Evolutionary conservation across 2,113 vertebrate genomes (phyloP).

Genomic region (Oncorhynchus masou): DNA sequence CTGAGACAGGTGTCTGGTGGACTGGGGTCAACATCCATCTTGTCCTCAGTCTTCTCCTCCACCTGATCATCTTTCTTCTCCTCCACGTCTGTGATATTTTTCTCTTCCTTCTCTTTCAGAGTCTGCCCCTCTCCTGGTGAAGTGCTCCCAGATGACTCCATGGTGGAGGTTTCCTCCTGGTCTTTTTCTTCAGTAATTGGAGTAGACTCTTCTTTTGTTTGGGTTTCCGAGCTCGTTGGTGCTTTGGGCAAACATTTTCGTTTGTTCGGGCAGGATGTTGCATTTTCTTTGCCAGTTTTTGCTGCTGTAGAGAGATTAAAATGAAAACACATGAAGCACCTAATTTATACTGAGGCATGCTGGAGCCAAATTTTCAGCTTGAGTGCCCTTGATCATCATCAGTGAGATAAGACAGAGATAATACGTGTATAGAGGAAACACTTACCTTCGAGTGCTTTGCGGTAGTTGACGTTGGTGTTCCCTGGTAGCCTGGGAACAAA

Average conservation of each 20-base stretch:
- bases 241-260: slow-evolving; percentile 1
- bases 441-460: slow-evolving; percentile 70
- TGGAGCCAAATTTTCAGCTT: too few species aligned
- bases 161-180: slow-evolving; percentile 1
- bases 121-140: slow-evolving; percentile 1
- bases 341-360: too few species aligned
- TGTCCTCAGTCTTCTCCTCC: slow-evolving; percentile 27
- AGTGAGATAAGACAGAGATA: not conserved
- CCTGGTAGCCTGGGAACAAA: slow-evolving; percentile 90
- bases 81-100: not conserved
- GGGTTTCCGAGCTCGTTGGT: slow-evolving; percentile 37
- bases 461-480: slow-evolving; percentile 95
- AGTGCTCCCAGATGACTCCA: slow-evolving; percentile 22
- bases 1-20: slow-evolving; percentile 3
- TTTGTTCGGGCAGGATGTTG: slow-evolving; percentile 57
- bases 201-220: slow-evolving; percentile 16
- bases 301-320: slow-evolving; percentile 53
- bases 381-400: not conserved
- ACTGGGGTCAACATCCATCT: slow-evolving; percentile 54
- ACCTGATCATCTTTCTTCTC: not conserved
- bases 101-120: not conserved
- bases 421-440: not conserved
- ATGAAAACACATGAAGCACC: not conserved
- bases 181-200: slow-evolving; percentile 21
- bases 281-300: slow-evolving; percentile 63